Evolutionary conservation across 2,113 vertebrate species (phyloP).

Genomic region (Nanorana parkeri): DNA sequence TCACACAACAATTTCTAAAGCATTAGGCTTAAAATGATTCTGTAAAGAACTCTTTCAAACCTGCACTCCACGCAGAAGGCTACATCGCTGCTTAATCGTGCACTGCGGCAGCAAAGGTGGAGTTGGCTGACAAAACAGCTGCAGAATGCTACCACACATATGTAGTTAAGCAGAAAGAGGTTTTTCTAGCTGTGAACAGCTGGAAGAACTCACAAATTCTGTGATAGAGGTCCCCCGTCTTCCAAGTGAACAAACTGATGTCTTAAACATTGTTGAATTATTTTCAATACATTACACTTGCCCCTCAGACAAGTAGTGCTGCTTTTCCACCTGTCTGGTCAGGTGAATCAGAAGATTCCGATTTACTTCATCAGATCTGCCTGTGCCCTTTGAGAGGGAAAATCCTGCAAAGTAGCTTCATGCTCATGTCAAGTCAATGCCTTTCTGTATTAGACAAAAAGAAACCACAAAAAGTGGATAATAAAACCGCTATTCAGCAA

Average conservation of each 20-base stretch:
- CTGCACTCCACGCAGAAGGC: too few relatives aligned
- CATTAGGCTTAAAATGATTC: too few relatives aligned
- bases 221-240: background rate
- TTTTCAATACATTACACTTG: constrained; percentile 50
- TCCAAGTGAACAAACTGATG: constrained; percentile 49
- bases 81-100: too few relatives aligned
- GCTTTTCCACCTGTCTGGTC: constrained; percentile 51
- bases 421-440: background rate
- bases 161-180: constrained; percentile 69
- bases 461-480: background rate
- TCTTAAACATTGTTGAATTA: constrained; percentile 40
- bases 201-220: constrained; percentile 24
- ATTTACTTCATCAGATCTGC: constrained; percentile 9
- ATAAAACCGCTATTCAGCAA: too few relatives aligned
- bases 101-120: too few relatives aligned
- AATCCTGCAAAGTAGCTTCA: background rate
- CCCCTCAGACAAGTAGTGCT: constrained; percentile 32
- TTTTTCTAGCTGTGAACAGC: constrained; percentile 41
- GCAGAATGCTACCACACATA: too few relatives aligned
- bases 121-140: too few relatives aligned
- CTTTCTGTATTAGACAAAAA: background rate
- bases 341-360: constrained; percentile 13
- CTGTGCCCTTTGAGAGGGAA: background rate
- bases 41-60: too few relatives aligned
- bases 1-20: too few relatives aligned